Evolutionary conservation across 1,140 invertebrate genomes (phyloP).

Genomic region (Temnothorax curvispinosus): DNA sequence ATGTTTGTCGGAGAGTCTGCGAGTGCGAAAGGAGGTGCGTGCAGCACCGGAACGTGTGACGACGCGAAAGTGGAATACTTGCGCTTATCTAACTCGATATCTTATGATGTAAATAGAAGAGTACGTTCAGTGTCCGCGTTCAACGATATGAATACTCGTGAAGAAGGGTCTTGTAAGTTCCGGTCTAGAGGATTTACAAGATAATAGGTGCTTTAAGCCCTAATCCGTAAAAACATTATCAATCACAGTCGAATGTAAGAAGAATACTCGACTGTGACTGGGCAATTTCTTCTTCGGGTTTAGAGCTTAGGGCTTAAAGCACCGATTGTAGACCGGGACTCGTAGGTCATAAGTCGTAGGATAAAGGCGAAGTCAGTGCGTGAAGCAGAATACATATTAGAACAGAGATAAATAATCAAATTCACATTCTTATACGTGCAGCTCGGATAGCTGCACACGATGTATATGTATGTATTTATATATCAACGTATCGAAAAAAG

Average conservation of each 20-base stretch:
- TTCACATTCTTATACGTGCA: background rate
- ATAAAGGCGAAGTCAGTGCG: background rate
- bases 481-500: slow-evolving; percentile 44
- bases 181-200: too few relatives aligned
- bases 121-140: background rate
- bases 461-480: slow-evolving; percentile 54
- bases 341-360: background rate
- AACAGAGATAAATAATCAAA: background rate
- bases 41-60: background rate
- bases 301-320: too few relatives aligned
- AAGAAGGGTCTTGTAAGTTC: background rate
- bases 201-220: too few relatives aligned
- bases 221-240: too few relatives aligned
- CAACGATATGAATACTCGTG: background rate
- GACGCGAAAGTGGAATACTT: background rate
- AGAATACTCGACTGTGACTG: too few relatives aligned
- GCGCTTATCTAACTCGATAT: background rate
- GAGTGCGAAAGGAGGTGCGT: background rate
- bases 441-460: background rate
- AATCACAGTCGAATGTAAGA: too few relatives aligned
- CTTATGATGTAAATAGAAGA: background rate
- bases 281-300: too few relatives aligned
- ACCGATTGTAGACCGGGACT: too few relatives aligned
- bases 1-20: background rate
- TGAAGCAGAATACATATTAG: background rate